phyloP scores from a whole-genome alignment of 2,797 vertebrate species.

The Sarcophilus harrisii region DNA sequence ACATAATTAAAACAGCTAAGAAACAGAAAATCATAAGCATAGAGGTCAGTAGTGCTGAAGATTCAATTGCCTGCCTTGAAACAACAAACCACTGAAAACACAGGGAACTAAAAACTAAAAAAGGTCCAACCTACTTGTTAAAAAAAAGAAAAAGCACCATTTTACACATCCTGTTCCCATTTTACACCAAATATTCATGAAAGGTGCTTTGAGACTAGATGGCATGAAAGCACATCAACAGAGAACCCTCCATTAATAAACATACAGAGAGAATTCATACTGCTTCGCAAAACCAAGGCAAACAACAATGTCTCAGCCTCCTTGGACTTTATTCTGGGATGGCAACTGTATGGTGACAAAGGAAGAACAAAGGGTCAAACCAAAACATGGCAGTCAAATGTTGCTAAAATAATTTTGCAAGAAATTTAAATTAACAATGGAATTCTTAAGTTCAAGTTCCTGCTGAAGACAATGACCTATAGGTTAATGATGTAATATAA shows the following conservation, averaged over 20 bases:
- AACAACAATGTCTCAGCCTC: background rate
- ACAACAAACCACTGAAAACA: constrained; percentile 25
- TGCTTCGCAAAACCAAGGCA: background rate
- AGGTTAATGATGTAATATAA: constrained; percentile 12
- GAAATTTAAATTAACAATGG: constrained; percentile 55
- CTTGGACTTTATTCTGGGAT: background rate
- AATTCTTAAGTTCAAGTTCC: constrained; percentile 45
- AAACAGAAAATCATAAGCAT: background rate
- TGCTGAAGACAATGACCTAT: constrained; percentile 5
- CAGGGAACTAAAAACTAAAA: constrained; percentile 9
- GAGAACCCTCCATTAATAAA: constrained; percentile 42
- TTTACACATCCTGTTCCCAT: constrained; percentile 16
- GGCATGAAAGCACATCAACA: background rate
- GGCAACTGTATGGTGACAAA: constrained; percentile 13
- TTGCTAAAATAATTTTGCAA: constrained; percentile 47
- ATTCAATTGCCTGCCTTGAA: constrained; percentile 38
- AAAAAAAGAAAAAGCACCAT: background rate
- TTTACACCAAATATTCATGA: constrained; percentile 49
- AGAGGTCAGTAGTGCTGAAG: background rate
- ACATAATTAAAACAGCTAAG: background rate
- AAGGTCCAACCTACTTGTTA: background rate
- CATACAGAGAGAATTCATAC: background rate
- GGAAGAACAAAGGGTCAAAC: constrained; percentile 52
- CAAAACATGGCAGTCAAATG: constrained; percentile 18
- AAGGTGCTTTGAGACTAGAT: background rate